Base-by-base conservation (phyloP, 2,888 invertebrate genomes). In the Branchellion lobata region DNA sequence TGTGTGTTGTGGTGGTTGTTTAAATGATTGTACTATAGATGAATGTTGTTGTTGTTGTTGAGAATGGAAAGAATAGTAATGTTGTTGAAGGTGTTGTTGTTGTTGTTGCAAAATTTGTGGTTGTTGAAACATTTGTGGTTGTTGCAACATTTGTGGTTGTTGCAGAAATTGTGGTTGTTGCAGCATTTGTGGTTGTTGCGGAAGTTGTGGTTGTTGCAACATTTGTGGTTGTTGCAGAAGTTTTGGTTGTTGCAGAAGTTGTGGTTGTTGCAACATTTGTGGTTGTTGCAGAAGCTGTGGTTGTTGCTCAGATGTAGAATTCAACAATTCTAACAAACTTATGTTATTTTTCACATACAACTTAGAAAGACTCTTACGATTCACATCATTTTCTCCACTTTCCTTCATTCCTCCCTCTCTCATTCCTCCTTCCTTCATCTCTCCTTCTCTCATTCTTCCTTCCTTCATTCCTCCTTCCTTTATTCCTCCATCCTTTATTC, bases 321-420 rank as follows among this genome's bases (percentile, higher is more conserved):
- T 57, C 61, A 57, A n/a, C 61, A 57, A 24, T n/a, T 57, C 61
- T n/a, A 57, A 57, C 61, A 57, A n/a, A n/a, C 61, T 57, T 57
- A 5, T 57, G 61, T n/a, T n/a, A 5, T 57, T 57, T n/a, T n/a
- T n/a, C n/a, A n/a, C n/a, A n/a, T n/a, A n/a, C n/a, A n/a, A n/a
- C n/a, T n/a, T n/a, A n/a, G n/a, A n/a, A n/a, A n/a, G n/a, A n/a
- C n/a, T n/a, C n/a, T n/a, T n/a, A n/a, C n/a, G n/a, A n/a, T n/a
- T n/a, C n/a, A n/a, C n/a, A n/a, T n/a, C n/a, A n/a, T n/a, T n/a
- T n/a, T n/a, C n/a, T n/a, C n/a, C n/a, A n/a, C n/a, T n/a, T n/a
- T n/a, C n/a, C n/a, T n/a, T n/a, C n/a, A n/a, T n/a, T n/a, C n/a
- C n/a, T n/a, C 47, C 18, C 47, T 14, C 47, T 18, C 18, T 47